phyloP scores from a whole-genome alignment of 2,888 invertebrate genomes.

The Drosophila kanekoi region DNA sequence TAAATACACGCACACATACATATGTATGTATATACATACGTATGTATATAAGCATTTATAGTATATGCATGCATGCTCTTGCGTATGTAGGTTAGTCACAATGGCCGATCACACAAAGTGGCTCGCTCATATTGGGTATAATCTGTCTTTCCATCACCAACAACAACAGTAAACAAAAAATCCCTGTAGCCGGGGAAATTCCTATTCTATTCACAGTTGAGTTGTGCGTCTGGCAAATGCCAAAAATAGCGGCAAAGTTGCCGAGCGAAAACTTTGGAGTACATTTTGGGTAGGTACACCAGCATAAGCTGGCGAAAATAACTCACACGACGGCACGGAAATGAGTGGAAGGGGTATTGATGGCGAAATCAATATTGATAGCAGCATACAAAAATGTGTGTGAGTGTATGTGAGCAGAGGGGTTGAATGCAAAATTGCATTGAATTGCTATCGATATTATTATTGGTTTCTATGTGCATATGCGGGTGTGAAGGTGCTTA shows the following conservation, averaged over 20 bases:
- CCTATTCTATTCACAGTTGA: neutral
- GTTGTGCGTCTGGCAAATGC: neutral
- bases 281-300: neutral
- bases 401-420: neutral
- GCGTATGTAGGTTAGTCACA: constrained; percentile 34
- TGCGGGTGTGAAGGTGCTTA: neutral
- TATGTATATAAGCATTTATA: neutral
- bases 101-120: constrained; percentile 46
- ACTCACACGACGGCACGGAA: neutral
- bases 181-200: constrained; percentile 12
- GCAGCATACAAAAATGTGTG: neutral
- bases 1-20: constrained; percentile 4
- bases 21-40: neutral
- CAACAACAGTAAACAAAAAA: neutral
- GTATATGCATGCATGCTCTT: too few species aligned
- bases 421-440: neutral
- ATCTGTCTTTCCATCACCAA: neutral
- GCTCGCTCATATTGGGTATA: constrained; percentile 8
- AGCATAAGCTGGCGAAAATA: neutral
- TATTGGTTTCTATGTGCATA: neutral
- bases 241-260: neutral
- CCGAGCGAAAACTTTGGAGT: neutral
- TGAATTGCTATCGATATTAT: constrained; percentile 1
- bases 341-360: neutral
- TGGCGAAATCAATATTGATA: constrained; percentile 5